phyloP scores from a whole-genome alignment of 2,888 invertebrate genomes.

The Leucophora obtusa region DNA sequence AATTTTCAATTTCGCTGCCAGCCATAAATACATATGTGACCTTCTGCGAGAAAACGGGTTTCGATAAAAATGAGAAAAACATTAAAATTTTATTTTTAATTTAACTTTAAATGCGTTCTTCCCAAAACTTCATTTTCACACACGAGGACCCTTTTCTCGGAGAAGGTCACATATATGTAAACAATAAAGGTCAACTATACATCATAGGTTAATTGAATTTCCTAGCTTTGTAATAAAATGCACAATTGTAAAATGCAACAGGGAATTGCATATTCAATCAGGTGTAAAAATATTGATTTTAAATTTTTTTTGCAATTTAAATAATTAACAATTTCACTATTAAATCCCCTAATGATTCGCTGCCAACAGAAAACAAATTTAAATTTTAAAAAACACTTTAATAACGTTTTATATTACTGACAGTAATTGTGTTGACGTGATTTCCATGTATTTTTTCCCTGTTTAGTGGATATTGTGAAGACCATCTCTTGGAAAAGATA shows the following conservation, averaged over 20 bases:
- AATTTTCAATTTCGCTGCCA: too few relatives aligned
- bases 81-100: too few relatives aligned
- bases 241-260: not conserved
- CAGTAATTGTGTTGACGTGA: constrained; percentile 2
- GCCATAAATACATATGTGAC: too few relatives aligned
- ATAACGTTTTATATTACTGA: not conserved
- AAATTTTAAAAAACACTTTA: not conserved
- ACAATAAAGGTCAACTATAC: not conserved
- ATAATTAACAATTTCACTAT: not conserved
- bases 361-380: not conserved
- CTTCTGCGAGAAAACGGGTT: too few relatives aligned
- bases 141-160: too few relatives aligned
- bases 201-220: not conserved
- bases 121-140: too few relatives aligned
- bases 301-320: not conserved
- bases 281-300: not conserved
- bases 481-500: not conserved
- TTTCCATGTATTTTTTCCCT: constrained; percentile 22
- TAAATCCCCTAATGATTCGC: not conserved
- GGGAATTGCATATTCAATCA: not conserved
- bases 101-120: too few relatives aligned
- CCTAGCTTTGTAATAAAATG: not conserved
- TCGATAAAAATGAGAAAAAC: too few relatives aligned
- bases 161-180: too few relatives aligned
- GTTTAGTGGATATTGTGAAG: constrained; percentile 13